A percentile compares a stretch with the other conserved stretches of the same genome.
These are phyloP conservation scores for Arothron firmamentum DNA, from an alignment of 2,113 vertebrate genomes.

Conservation along the genomic window DNA sequence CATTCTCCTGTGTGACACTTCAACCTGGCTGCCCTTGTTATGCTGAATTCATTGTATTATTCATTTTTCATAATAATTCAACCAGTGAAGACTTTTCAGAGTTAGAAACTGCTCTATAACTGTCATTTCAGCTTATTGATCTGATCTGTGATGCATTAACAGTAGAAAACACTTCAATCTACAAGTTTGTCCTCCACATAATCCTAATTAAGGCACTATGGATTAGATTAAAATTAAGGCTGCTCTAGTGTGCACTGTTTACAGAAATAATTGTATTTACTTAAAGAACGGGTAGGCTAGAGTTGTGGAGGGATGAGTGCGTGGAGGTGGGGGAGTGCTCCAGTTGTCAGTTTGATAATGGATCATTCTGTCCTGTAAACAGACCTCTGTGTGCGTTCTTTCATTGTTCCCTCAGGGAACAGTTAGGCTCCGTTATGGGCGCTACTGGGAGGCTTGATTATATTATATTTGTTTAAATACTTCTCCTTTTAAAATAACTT, in stretches of 20 bases:
- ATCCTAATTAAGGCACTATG: conserved; percentile 1
- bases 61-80: neutral
- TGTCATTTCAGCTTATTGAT: conserved; percentile 3
- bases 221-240: neutral
- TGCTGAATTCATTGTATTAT: neutral
- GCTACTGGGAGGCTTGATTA: no score
- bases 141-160: conserved; percentile 1
- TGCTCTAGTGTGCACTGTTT: neutral
- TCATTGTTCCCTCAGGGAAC: conserved; percentile 17
- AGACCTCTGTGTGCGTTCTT: conserved; percentile 3
- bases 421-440: conserved; percentile 1
- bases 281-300: neutral
- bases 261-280: neutral
- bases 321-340: conserved; percentile 9
- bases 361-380: conserved; percentile 36
- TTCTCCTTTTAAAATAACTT: no score
- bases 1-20: neutral
- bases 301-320: conserved; percentile 15
- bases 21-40: neutral
- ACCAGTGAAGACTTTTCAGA: neutral
- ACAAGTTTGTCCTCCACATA: neutral
- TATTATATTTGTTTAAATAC: no score
- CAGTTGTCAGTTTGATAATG: conserved; percentile 40
- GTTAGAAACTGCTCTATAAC: neutral
- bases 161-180: neutral